phyloP scores from a whole-genome alignment of 2,113 vertebrate genomes.

The Apteryx mantelli region DNA sequence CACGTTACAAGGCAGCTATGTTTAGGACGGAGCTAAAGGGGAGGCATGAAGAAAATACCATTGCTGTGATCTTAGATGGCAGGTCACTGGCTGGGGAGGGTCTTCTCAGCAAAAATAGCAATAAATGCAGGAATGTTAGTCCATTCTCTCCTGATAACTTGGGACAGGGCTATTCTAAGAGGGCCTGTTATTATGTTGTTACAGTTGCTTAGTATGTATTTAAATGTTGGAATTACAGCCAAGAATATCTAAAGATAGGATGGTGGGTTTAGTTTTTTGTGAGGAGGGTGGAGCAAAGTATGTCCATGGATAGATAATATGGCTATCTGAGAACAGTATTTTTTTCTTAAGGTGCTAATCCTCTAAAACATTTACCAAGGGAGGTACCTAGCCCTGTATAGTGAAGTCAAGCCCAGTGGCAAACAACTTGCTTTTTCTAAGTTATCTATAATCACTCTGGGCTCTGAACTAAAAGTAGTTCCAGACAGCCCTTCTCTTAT shows the following conservation, averaged over 20 bases:
- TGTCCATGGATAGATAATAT: not conserved
- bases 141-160: not conserved
- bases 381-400: not conserved
- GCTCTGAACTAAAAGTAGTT: not conserved
- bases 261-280: not conserved
- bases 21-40: slow-evolving; percentile 44
- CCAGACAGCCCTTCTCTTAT: not conserved
- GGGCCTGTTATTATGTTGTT: not conserved
- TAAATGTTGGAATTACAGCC: not conserved
- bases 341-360: not conserved
- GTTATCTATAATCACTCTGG: not conserved
- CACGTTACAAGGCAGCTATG: not conserved
- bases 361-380: not conserved
- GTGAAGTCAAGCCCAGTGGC: not conserved
- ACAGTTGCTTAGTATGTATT: not conserved
- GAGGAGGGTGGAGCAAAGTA: not conserved
- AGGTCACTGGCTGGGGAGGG: slow-evolving; percentile 26
- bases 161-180: not conserved
- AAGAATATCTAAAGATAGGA: not conserved
- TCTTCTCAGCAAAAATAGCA: slow-evolving; percentile 41
- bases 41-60: not conserved
- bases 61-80: slow-evolving; percentile 39
- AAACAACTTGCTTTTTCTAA: not conserved
- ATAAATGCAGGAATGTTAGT: not conserved
- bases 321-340: not conserved